These are phyloP conservation scores for Coranthus polyacanthus DNA, from an alignment of 2,797 vertebrate species.

Conservation along the genomic window DNA sequence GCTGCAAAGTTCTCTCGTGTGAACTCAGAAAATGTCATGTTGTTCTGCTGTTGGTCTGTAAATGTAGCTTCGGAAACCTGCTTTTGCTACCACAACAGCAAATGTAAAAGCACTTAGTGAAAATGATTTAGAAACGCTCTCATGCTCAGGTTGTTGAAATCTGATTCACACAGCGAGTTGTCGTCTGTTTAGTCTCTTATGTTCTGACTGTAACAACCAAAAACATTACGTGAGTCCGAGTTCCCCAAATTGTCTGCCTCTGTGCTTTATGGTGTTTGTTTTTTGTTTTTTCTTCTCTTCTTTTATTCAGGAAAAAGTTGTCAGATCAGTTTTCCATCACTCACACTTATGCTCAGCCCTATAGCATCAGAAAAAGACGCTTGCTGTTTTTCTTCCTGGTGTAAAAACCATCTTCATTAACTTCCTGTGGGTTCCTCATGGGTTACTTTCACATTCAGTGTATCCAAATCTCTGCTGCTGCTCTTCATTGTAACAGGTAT, in stretches of 20 bases:
- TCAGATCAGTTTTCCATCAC: slow-evolving; percentile 38
- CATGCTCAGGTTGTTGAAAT: slow-evolving; percentile 68
- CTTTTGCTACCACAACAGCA: slow-evolving; percentile 31
- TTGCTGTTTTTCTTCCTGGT: slow-evolving; percentile 40
- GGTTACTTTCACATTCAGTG: slow-evolving; percentile 83
- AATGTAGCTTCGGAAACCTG: slow-evolving; percentile 10
- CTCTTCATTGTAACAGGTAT: slow-evolving; percentile 66
- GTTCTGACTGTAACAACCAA: slow-evolving; percentile 63
- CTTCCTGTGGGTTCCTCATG: slow-evolving; percentile 53
- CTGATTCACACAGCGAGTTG: slow-evolving; percentile 19
- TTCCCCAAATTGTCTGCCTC: slow-evolving; percentile 49
- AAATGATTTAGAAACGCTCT: slow-evolving; percentile 28
- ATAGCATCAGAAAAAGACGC: slow-evolving; percentile 16
- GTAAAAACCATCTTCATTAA: slow-evolving; percentile 44
- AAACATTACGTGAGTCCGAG: slow-evolving; percentile 55
- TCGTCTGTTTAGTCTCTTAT: slow-evolving; percentile 26
- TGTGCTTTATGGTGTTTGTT: slow-evolving; percentile 33
- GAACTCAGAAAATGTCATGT: slow-evolving; percentile 31
- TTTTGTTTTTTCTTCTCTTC: neutral
- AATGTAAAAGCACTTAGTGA: slow-evolving; percentile 35
- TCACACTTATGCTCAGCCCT: slow-evolving; percentile 26
- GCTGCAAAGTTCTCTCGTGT: slow-evolving; percentile 26
- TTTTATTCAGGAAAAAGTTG: slow-evolving; percentile 27
- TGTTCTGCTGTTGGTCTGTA: slow-evolving; percentile 22
- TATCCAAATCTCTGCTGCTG: slow-evolving; percentile 74